Conservation (phyloP, 1,140 invertebrate species). For the Steinernema khuongi region DNA sequence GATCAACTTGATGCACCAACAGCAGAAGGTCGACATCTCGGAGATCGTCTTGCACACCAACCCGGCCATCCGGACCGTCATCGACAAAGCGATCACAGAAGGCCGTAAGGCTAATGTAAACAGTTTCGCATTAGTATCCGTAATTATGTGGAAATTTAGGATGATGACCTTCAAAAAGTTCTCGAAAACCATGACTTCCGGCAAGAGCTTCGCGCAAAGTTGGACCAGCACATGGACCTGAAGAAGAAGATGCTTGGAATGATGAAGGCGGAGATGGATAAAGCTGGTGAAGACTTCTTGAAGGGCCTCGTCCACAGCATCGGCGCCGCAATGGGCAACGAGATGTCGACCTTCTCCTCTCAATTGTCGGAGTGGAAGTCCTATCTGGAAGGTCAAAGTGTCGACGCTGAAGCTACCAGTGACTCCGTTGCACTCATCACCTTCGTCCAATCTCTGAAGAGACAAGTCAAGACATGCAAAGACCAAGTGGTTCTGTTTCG, state of each 20-base stretch:
- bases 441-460: constrained; percentile 91
- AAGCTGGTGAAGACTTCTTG: too few relatives aligned
- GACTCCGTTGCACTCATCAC: constrained; percentile 97
- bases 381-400: constrained; percentile 91
- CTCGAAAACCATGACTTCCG: constrained; percentile 89
- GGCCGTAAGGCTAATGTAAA: constrained; percentile 85
- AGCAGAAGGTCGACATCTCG: constrained; percentile 99
- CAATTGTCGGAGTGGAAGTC: constrained; percentile 86
- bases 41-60: constrained; percentile 90
- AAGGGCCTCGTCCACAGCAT: too few relatives aligned
- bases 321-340: constrained; percentile 86
- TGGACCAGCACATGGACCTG: too few relatives aligned
- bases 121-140: constrained; percentile 51
- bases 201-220: constrained; percentile 88
- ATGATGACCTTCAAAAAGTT: constrained; percentile 55
- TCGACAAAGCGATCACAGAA: constrained; percentile 86
- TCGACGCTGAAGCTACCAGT: constrained; percentile 86
- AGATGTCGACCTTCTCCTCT: constrained; percentile 88
- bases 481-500: constrained; percentile 67
- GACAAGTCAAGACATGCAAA: constrained; percentile 77
- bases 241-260: too few relatives aligned
- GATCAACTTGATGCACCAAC: constrained; percentile 94
- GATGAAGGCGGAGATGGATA: too few relatives aligned
- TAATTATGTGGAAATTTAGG: constrained; percentile 20
- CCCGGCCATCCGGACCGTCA: constrained; percentile 74